Conservation (phyloP, 2,797 vertebrate species). For the Mormyrops boulengeri region DNA sequence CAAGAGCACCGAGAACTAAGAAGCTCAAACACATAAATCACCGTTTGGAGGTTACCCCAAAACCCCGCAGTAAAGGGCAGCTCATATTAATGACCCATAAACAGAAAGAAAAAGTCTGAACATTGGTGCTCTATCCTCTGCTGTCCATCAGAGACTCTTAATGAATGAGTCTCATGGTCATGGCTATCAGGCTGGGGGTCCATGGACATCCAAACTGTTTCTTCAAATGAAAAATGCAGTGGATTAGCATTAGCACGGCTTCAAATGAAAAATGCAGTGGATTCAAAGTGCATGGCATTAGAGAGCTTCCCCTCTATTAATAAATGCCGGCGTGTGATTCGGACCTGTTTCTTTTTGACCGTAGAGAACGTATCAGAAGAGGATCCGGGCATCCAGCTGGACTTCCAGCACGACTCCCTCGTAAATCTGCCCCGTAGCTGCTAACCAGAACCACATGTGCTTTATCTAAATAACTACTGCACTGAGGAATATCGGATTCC, state of each 20-base stretch:
- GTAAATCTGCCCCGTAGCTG: constrained; percentile 54
- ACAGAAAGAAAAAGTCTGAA: constrained; percentile 35
- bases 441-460: constrained; percentile 63
- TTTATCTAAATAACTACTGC: constrained; percentile 60
- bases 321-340: constrained; percentile 18
- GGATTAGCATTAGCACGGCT: constrained; percentile 10
- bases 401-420: constrained; percentile 46
- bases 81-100: constrained; percentile 18
- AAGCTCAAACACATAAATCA: not conserved
- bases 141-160: constrained; percentile 8
- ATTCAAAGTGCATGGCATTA: constrained; percentile 12
- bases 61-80: not conserved
- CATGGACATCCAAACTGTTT: constrained; percentile 18
- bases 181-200: not conserved
- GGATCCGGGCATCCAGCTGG: constrained; percentile 45
- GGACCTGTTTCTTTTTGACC: constrained; percentile 4
- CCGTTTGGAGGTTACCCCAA: not conserved
- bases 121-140: not conserved
- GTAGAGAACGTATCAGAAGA: constrained; percentile 5
- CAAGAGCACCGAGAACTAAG: constrained; percentile 24
- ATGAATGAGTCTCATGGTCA: not conserved
- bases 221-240: constrained; percentile 33
- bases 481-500: constrained; percentile 51
- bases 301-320: constrained; percentile 22
- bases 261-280: constrained; percentile 32